These are phyloP conservation scores for Tichodroma muraria DNA, from an alignment of 2,113 vertebrate species.

Conservation along the genomic window DNA sequence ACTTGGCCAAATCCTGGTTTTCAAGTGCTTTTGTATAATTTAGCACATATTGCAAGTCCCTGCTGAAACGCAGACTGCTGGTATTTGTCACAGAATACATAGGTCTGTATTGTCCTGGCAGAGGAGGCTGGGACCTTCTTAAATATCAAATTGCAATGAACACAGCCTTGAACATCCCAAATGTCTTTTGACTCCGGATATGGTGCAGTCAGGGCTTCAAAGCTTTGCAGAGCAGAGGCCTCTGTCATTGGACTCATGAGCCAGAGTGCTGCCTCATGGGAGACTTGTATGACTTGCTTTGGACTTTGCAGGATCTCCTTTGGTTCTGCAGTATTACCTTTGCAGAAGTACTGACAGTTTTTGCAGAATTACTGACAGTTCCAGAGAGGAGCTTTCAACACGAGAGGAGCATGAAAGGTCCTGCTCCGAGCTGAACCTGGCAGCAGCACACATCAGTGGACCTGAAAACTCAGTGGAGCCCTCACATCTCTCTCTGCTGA, in stretches of 20 bases:
- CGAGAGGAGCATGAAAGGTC: background rate
- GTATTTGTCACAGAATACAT: background rate
- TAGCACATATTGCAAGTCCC: background rate
- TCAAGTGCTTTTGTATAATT: background rate
- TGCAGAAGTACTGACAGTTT: too few relatives aligned
- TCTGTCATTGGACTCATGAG: rapidly evolving
- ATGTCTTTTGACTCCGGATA: background rate
- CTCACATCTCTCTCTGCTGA: background rate
- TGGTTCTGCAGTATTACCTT: background rate
- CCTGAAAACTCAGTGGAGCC: background rate
- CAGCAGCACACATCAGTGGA: background rate
- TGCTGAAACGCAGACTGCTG: background rate
- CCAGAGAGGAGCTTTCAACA: background rate
- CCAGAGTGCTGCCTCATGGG: background rate
- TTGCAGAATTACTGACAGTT: background rate
- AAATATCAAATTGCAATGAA: background rate
- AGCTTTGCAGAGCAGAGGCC: background rate
- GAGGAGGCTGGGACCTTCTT: background rate
- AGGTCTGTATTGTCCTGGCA: background rate
- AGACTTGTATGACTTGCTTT: background rate
- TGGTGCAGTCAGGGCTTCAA: background rate
- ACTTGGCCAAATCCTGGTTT: background rate
- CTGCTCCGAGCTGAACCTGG: background rate
- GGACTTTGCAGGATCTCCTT: background rate
- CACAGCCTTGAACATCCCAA: background rate